phyloP scores from a whole-genome alignment of 2,888 invertebrate genomes.

The Drosophila siamana region DNA sequence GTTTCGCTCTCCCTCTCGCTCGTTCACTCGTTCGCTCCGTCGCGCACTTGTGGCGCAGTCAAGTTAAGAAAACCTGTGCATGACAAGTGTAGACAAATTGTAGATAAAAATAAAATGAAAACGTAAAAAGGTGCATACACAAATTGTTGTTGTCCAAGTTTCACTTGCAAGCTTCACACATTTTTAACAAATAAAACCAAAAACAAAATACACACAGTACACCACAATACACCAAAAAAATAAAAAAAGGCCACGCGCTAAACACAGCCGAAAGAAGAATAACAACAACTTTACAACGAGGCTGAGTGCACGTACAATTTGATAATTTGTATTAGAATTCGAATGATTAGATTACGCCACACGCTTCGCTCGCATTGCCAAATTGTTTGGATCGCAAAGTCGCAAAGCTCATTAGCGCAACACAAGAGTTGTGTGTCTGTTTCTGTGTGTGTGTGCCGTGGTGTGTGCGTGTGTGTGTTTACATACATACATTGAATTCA shows the following conservation, averaged over 20 bases:
- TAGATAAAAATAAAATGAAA: slow-evolving; percentile 76
- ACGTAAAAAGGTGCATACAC: slow-evolving; percentile 68
- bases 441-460: not conserved
- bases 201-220: slow-evolving; percentile 6
- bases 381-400: slow-evolving; percentile 35
- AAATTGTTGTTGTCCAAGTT: slow-evolving; percentile 59
- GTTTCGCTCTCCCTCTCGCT: slow-evolving; percentile 3
- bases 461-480: not conserved
- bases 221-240: slow-evolving; percentile 6
- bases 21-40: slow-evolving; percentile 4
- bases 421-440: slow-evolving; percentile 1
- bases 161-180: slow-evolving; percentile 53
- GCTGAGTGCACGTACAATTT: slow-evolving; percentile 30
- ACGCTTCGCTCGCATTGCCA: slow-evolving; percentile 6
- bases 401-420: slow-evolving; percentile 36
- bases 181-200: slow-evolving; percentile 8
- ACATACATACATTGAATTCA: slow-evolving; percentile 35
- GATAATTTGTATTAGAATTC: slow-evolving; percentile 44
- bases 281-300: slow-evolving; percentile 25
- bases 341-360: slow-evolving; percentile 55
- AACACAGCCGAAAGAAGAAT: not conserved
- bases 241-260: slow-evolving; percentile 9
- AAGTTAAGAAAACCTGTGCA: slow-evolving; percentile 68
- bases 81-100: slow-evolving; percentile 67
- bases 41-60: slow-evolving; percentile 60